Conservation (phyloP, 2,113 vertebrate species). For the Pagrus major region DNA sequence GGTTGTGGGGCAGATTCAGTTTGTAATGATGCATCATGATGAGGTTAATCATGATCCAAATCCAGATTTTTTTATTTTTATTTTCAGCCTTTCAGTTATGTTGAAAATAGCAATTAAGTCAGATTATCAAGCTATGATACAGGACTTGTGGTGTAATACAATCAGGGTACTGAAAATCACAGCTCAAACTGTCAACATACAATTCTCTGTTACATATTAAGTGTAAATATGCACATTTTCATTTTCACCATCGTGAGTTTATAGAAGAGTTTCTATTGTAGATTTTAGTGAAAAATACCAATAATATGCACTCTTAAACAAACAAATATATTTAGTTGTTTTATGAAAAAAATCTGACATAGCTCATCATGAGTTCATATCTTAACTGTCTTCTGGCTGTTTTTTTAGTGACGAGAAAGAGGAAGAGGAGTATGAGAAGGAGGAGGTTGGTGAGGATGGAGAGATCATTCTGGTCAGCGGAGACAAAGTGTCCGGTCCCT, state of each 20-base stretch:
- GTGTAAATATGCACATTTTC: neutral
- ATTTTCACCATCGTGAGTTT: neutral
- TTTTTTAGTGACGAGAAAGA: conserved; percentile 91
- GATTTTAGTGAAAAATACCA: neutral
- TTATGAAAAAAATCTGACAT: neutral
- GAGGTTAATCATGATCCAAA: too few relatives aligned
- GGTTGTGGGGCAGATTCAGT: neutral
- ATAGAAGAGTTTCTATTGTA: neutral
- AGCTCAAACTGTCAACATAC: neutral
- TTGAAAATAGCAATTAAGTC: too few relatives aligned
- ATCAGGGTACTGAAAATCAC: neutral
- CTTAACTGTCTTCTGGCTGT: conserved; percentile 23
- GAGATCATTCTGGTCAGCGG: conserved; percentile 87
- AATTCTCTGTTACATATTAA: neutral
- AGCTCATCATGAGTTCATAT: neutral
- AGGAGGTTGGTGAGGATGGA: conserved; percentile 92
- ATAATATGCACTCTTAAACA: neutral
- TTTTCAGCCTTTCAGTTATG: too few relatives aligned
- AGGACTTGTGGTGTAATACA: neutral
- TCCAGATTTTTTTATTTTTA: too few relatives aligned
- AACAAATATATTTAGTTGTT: too few relatives aligned
- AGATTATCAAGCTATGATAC: neutral
- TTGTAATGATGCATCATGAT: neutral
- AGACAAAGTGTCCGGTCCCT: conserved; percentile 93
- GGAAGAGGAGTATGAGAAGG: conserved; percentile 95